phyloP scores from a whole-genome alignment of 2,797 vertebrate species.

The Neosilurus mollespiculum region DNA sequence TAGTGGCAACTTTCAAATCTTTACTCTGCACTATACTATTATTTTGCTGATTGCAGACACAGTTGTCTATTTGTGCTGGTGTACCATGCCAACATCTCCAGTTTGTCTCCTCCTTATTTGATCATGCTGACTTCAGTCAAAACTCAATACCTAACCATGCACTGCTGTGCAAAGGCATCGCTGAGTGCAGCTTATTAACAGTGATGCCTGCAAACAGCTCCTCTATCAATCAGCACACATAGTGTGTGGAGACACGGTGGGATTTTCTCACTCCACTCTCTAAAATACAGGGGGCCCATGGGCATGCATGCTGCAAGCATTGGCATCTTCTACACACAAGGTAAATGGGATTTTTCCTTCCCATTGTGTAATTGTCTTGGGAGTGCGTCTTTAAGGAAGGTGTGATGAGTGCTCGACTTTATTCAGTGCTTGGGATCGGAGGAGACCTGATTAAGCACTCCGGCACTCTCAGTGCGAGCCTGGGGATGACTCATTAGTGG shows the following conservation, averaged over 20 bases:
- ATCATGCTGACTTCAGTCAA: slow-evolving; percentile 28
- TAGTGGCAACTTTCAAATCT: neutral
- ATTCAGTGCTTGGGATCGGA: slow-evolving; percentile 40
- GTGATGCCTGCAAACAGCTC: slow-evolving; percentile 9
- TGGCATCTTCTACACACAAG: slow-evolving; percentile 28
- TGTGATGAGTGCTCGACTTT: slow-evolving; percentile 40
- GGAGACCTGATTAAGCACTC: slow-evolving; percentile 49
- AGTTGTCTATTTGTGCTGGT: slow-evolving; percentile 31
- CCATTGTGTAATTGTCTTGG: slow-evolving; percentile 35
- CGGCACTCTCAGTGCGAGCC: slow-evolving; percentile 34
- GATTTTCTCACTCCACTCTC: slow-evolving; percentile 20
- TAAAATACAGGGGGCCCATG: slow-evolving; percentile 8
- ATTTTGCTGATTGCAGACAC: neutral
- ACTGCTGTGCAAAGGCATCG: slow-evolving; percentile 1
- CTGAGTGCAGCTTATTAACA: slow-evolving; percentile 20
- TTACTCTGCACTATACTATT: neutral
- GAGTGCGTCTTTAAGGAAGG: slow-evolving; percentile 19
- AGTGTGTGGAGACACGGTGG: neutral
- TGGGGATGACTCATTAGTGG: slow-evolving; percentile 46
- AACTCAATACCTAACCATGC: slow-evolving; percentile 21
- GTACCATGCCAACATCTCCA: slow-evolving; percentile 19
- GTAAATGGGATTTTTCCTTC: slow-evolving; percentile 36
- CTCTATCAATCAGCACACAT: slow-evolving; percentile 25
- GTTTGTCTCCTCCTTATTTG: slow-evolving; percentile 14
- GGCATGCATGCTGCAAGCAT: slow-evolving; percentile 24